These are phyloP conservation scores for Phylloscopus whistleri DNA, from an alignment of 2,113 vertebrate genomes.

Conservation along the genomic window DNA sequence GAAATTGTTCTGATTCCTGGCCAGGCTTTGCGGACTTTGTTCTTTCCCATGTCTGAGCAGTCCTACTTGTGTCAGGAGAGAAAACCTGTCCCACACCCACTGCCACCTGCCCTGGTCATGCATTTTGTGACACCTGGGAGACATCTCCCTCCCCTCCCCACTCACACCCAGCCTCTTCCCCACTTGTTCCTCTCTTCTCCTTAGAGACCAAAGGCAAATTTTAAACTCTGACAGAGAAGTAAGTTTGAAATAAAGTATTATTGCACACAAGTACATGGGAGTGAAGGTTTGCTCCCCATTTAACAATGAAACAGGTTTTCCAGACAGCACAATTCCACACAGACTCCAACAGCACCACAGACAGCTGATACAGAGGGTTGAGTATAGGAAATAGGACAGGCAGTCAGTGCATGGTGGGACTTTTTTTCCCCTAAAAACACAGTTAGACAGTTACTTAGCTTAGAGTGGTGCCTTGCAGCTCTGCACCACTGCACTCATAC, in stretches of 20 bases:
- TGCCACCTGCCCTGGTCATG: neutral
- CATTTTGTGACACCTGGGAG: accelerated
- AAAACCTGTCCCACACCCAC: neutral
- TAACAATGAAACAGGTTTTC: neutral
- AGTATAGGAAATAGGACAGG: neutral
- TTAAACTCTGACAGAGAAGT: neutral
- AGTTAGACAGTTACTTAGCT: neutral
- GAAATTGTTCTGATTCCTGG: neutral
- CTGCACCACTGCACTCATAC: neutral
- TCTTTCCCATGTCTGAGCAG: neutral
- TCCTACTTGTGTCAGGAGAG: neutral
- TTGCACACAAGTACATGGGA: neutral
- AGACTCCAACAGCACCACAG: neutral
- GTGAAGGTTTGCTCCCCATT: neutral
- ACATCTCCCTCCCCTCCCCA: neutral
- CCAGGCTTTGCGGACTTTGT: neutral
- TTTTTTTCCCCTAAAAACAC: neutral
- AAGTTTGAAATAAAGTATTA: neutral
- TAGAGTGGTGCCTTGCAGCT: neutral
- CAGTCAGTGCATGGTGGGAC: neutral
- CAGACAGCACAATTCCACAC: neutral
- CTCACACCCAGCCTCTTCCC: neutral
- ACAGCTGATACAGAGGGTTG: neutral
- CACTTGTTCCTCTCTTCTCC: neutral
- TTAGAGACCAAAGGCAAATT: neutral